Conservation (phyloP, 1,140 invertebrate species). For the Drosophila kikkawai region DNA sequence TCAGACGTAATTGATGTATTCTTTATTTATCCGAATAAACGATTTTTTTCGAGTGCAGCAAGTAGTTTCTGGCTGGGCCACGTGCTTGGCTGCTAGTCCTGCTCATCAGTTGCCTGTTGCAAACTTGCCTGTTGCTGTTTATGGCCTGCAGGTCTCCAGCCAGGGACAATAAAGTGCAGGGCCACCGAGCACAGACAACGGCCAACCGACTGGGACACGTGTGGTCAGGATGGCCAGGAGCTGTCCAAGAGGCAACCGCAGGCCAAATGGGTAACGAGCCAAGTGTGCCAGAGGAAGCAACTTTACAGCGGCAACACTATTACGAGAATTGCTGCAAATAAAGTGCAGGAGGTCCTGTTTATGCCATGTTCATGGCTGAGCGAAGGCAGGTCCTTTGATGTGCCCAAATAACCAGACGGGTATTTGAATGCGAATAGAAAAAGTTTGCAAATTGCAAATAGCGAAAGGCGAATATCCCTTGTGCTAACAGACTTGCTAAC, state of each 20-base stretch:
- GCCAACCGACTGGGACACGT: conserved; percentile 32
- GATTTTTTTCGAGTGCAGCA: conserved; percentile 13
- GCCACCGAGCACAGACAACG: conserved; percentile 27
- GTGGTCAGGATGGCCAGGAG: conserved; percentile 43
- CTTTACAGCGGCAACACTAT: conserved; percentile 62
- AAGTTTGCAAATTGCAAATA: conserved; percentile 41
- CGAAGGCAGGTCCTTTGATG: conserved; percentile 44
- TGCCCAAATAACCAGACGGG: conserved; percentile 28
- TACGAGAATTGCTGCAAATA: conserved; percentile 74
- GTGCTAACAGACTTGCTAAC: conserved; percentile 56
- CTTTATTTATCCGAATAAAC: not conserved
- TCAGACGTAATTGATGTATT: not conserved
- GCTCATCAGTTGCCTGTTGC: conserved; percentile 26
- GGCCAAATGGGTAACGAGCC: conserved; percentile 42
- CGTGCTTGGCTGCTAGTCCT: conserved; percentile 24
- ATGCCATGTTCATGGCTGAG: not conserved
- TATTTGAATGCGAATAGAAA: conserved; percentile 74
- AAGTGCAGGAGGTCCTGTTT: conserved; percentile 53
- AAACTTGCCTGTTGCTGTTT: conserved; percentile 35
- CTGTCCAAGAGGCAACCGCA: conserved; percentile 37
- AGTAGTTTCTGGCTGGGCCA: conserved; percentile 6
- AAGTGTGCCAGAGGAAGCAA: conserved; percentile 31
- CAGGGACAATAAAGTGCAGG: conserved; percentile 47
- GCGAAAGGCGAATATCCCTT: conserved; percentile 34
- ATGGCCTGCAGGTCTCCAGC: conserved; percentile 24